A percentile compares a stretch with the other conserved stretches of the same genome.
Conservation (phyloP, 53 echinoderm and acorn worm genomes). For the Apostichopus leukothele region DNA sequence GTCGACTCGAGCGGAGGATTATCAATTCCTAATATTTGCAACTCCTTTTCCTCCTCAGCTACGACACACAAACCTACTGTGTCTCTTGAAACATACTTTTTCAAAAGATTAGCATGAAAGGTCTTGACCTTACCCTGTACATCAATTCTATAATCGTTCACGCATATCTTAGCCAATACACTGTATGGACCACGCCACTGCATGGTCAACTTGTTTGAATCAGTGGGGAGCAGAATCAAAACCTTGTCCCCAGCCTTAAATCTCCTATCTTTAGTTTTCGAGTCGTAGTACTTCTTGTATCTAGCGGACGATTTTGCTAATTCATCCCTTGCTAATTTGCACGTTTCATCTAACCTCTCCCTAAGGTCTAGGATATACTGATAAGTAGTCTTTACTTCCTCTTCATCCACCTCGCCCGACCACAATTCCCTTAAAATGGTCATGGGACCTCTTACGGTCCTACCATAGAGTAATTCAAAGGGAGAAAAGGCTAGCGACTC, state of each 20-base stretch:
- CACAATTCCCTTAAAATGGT: no score
- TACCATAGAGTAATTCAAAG: conserved; percentile 13
- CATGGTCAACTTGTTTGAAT: conserved; percentile 45
- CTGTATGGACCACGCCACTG: conserved; percentile 41
- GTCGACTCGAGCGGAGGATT: not conserved
- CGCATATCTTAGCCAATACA: not conserved
- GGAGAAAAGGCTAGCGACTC: not conserved
- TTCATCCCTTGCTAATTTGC: conserved; percentile 44
- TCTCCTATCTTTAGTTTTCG: not conserved
- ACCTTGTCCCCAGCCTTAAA: conserved; percentile 44
- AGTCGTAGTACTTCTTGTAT: conserved; percentile 42
- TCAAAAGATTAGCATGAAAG: no score
- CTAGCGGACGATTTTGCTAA: conserved; percentile 23
- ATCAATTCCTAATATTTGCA: no score
- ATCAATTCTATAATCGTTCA: not conserved
- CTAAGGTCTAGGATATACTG: no score
- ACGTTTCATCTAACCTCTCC: conserved; percentile 50
- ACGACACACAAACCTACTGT: no score
- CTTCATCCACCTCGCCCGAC: no score
- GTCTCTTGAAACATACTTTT: no score
- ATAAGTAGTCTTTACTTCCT: no score
- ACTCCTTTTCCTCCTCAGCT: no score
- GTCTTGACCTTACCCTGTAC: no score
- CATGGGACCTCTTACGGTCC: no score
- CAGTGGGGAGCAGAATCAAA: conserved; percentile 42